Conservation (phyloP, 2,888 invertebrate genomes). For the Lepeophtheirus nordmannii region DNA sequence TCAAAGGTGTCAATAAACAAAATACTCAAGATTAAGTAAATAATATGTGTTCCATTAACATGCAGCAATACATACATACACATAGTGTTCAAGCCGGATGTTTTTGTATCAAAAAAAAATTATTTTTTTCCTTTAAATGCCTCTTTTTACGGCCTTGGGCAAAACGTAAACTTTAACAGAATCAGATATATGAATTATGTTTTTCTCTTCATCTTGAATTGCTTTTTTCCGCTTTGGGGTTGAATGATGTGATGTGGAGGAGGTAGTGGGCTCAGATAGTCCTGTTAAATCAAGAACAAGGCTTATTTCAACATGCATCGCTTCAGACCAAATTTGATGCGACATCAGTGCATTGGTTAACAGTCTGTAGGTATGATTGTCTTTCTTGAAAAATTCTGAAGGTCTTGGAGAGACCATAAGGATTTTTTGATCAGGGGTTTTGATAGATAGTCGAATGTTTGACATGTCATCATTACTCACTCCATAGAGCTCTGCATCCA, state of each 20-base stretch:
- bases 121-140: constrained; percentile 40
- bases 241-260: constrained; percentile 27
- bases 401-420: constrained; percentile 61
- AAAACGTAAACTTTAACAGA: constrained; percentile 70
- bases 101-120: neutral
- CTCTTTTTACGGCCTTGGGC: constrained; percentile 71
- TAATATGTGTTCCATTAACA: too few relatives aligned
- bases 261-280: constrained; percentile 26
- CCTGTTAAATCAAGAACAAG: constrained; percentile 55
- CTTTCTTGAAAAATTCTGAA: constrained; percentile 39
- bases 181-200: constrained; percentile 62
- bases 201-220: constrained; percentile 37
- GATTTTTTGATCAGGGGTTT: constrained; percentile 75
- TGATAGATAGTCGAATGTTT: constrained; percentile 26
- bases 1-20: too few relatives aligned
- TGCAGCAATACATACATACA: constrained; percentile 14
- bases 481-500: constrained; percentile 16
- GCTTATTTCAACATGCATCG: constrained; percentile 70
- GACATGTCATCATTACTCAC: neutral
- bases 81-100: neutral
- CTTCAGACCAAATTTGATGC: constrained; percentile 76
- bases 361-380: constrained; percentile 42
- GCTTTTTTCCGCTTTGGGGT: too few relatives aligned
- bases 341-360: constrained; percentile 74
- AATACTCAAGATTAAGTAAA: too few relatives aligned